Conservation (phyloP, 2,888 invertebrate genomes). For the Latheticus oryzae region DNA sequence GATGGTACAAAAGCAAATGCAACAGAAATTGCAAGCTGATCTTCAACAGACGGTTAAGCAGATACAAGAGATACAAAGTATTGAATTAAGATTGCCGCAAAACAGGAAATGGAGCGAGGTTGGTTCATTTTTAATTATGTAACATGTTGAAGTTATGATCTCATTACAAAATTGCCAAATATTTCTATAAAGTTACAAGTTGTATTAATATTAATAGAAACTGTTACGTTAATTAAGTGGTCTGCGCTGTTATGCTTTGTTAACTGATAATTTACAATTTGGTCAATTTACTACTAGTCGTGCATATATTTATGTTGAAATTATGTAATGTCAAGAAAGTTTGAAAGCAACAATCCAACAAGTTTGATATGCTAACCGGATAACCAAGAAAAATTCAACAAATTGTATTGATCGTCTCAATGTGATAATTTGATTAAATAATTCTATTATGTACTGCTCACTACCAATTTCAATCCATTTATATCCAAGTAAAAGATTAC, state of each 20-base stretch:
- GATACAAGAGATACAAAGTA: constrained; percentile 66
- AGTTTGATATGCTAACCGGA: too few species aligned
- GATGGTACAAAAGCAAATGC: constrained; percentile 64
- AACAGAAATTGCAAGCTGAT: constrained; percentile 66
- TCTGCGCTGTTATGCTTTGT: constrained; percentile 5
- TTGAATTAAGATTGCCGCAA: constrained; percentile 64
- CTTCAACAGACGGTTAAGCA: constrained; percentile 66
- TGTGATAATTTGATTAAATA: too few species aligned
- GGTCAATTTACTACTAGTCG: constrained; percentile 3
- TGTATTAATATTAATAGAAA: constrained; percentile 6
- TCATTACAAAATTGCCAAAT: too few species aligned
- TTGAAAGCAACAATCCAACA: too few species aligned
- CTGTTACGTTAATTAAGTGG: constrained; percentile 7
- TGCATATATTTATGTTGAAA: constrained; percentile 6
- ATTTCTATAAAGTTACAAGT: too few species aligned
- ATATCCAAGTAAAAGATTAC: too few species aligned
- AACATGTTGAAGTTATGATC: too few species aligned
- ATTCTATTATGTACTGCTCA: too few species aligned
- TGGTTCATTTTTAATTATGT: constrained; percentile 18
- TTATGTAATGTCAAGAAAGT: too few species aligned
- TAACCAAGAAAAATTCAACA: not conserved
- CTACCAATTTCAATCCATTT: too few species aligned
- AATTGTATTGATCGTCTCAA: too few species aligned
- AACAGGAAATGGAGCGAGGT: constrained; percentile 65
- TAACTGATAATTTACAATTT: constrained; percentile 13